phyloP scores from a whole-genome alignment of 2,797 vertebrate genomes.

The Molossus alvarezi region DNA sequence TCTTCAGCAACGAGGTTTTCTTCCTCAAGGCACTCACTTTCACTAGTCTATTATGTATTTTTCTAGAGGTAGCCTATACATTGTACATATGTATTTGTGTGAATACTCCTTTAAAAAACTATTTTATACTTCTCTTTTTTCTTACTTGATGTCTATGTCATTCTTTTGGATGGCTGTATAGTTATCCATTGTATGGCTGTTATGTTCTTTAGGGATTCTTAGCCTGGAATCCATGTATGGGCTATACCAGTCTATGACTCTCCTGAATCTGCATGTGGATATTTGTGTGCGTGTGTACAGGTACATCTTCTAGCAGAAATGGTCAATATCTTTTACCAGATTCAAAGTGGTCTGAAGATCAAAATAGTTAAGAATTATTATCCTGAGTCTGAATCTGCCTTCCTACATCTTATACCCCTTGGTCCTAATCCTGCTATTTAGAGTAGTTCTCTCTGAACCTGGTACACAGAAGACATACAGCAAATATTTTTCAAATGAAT shows the following conservation, averaged over 20 bases:
- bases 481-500: constrained; percentile 43
- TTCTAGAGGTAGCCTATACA: background rate
- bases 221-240: background rate
- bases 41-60: constrained; percentile 5
- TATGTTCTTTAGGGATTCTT: constrained; percentile 7
- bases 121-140: constrained; percentile 26
- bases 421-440: constrained; percentile 16
- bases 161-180: background rate
- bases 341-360: background rate
- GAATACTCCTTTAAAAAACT: background rate
- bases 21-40: background rate
- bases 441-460: background rate
- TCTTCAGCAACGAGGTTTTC: background rate
- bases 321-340: background rate
- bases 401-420: background rate
- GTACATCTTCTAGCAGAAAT: background rate
- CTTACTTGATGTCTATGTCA: background rate
- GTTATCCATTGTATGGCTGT: background rate
- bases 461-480: background rate
- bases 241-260: background rate
- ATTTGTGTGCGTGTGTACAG: background rate
- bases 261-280: constrained; percentile 3
- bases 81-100: background rate
- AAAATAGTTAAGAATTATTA: background rate
- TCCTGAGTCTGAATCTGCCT: constrained; percentile 54